Conservation (phyloP, 1,140 invertebrate species). For the Ceratitis capitata region DNA sequence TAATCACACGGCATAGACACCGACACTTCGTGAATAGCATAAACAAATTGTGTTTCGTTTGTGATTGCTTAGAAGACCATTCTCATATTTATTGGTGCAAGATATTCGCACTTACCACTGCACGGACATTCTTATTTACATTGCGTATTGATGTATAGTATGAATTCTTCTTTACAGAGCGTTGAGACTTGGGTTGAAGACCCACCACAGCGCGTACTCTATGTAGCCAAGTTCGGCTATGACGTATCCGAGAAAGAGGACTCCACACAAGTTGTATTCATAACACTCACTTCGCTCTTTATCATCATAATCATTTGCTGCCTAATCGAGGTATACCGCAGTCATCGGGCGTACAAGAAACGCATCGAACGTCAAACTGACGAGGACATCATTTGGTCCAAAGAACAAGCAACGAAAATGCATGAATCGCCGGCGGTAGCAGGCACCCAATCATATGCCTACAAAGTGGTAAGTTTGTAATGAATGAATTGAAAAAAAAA, state of each 20-base stretch:
- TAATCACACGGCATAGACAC: not conserved
- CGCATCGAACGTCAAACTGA: constrained; percentile 75
- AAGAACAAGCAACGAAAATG: constrained; percentile 73
- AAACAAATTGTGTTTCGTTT: too few relatives aligned
- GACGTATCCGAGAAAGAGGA: constrained; percentile 79
- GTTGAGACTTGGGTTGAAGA: constrained; percentile 84
- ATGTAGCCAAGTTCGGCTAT: constrained; percentile 75
- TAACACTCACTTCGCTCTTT: constrained; percentile 75
- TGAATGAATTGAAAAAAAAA: not conserved
- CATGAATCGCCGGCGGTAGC: constrained; percentile 68
- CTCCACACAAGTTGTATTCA: constrained; percentile 78
- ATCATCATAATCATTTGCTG: constrained; percentile 73
- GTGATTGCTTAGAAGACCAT: too few relatives aligned
- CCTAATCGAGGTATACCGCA: constrained; percentile 73
- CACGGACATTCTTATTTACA: too few relatives aligned
- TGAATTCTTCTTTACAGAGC: constrained; percentile 55
- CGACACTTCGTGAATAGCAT: too few relatives aligned
- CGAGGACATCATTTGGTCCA: constrained; percentile 73
- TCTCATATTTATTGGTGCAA: too few relatives aligned
- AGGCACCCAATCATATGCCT: constrained; percentile 54
- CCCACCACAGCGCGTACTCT: constrained; percentile 77
- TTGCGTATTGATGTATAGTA: too few relatives aligned
- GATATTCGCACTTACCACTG: too few relatives aligned
- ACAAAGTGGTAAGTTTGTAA: constrained; percentile 62
- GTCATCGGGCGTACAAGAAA: constrained; percentile 73